A percentile compares a stretch with the other conserved stretches of the same genome.
phyloP scores from a whole-genome alignment of 2,113 vertebrate species.

The Seriola dumerili region DNA sequence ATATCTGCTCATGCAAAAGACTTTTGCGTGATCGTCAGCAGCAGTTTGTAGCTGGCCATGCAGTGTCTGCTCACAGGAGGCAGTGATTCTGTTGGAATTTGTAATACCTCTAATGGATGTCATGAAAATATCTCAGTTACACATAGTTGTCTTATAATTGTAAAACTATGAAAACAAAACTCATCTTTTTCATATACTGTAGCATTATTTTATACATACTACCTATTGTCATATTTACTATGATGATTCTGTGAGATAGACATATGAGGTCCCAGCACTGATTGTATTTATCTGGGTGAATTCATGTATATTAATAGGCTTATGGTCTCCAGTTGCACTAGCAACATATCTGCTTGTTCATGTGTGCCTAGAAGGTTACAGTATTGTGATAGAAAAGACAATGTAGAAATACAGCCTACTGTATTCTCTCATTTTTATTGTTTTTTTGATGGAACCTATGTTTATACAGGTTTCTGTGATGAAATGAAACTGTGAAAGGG shows the following conservation, averaged over 20 bases:
- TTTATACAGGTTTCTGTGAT: constrained; percentile 51
- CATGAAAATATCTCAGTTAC: constrained; percentile 31
- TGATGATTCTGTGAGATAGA: constrained; percentile 38
- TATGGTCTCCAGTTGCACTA: constrained; percentile 43
- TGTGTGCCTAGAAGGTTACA: constrained; percentile 42
- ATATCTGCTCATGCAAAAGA: constrained; percentile 49
- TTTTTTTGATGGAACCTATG: constrained; percentile 47
- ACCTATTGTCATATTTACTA: constrained; percentile 56
- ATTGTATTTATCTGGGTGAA: constrained; percentile 66
- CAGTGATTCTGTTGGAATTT: constrained; percentile 27
- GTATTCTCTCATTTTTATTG: constrained; percentile 30
- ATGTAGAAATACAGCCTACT: constrained; percentile 21
- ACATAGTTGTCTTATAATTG: constrained; percentile 51
- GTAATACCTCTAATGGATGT: constrained; percentile 50
- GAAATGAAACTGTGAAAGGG: constrained; percentile 48
- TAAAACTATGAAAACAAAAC: constrained; percentile 14
- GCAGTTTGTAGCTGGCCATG: constrained; percentile 52
- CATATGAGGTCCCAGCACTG: constrained; percentile 55
- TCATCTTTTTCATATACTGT: constrained; percentile 58
- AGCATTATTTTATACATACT: constrained; percentile 67
- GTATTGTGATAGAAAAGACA: constrained; percentile 53
- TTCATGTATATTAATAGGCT: constrained; percentile 41
- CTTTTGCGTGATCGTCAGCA: constrained; percentile 30
- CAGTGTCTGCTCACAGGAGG: constrained; percentile 46
- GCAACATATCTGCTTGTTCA: constrained; percentile 43